phyloP scores from a whole-genome alignment of 2,113 vertebrate genomes.

The Perccottus glenii region DNA sequence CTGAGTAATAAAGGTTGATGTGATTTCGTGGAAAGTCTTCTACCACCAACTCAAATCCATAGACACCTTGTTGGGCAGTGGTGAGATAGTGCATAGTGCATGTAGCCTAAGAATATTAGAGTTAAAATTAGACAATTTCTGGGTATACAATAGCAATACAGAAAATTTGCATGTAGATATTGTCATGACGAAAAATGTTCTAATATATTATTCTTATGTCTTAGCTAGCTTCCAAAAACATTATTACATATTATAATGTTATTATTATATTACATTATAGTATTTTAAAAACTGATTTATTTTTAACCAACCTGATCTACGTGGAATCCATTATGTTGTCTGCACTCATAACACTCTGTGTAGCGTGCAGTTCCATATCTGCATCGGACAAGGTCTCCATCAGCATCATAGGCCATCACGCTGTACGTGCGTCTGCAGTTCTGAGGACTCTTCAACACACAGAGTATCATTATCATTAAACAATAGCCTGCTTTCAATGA shows the following conservation, averaged over 20 bases:
- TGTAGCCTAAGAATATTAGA: constrained; percentile 34
- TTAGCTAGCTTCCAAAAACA: no score
- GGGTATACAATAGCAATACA: no score
- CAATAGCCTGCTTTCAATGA: not conserved
- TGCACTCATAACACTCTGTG: constrained; percentile 42
- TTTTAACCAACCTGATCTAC: constrained; percentile 69
- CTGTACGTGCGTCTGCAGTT: constrained; percentile 73
- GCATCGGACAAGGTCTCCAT: constrained; percentile 72
- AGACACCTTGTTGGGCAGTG: not conserved
- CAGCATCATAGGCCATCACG: constrained; percentile 66
- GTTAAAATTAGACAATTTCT: no score
- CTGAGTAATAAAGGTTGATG: constrained; percentile 49
- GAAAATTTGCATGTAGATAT: no score
- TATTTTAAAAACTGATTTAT: no score
- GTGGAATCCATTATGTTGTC: constrained; percentile 42
- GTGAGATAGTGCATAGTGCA: constrained; percentile 46
- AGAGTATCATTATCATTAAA: not conserved
- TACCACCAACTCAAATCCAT: constrained; percentile 27
- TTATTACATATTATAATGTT: no score
- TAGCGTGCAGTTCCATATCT: constrained; percentile 40
- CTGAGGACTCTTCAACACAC: constrained; percentile 61
- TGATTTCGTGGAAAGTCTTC: constrained; percentile 35
- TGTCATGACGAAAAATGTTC: no score
- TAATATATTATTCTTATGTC: no score
- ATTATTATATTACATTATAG: not conserved